phyloP scores from a whole-genome alignment of 2,888 invertebrate species.

The Limnephilus lunatus region DNA sequence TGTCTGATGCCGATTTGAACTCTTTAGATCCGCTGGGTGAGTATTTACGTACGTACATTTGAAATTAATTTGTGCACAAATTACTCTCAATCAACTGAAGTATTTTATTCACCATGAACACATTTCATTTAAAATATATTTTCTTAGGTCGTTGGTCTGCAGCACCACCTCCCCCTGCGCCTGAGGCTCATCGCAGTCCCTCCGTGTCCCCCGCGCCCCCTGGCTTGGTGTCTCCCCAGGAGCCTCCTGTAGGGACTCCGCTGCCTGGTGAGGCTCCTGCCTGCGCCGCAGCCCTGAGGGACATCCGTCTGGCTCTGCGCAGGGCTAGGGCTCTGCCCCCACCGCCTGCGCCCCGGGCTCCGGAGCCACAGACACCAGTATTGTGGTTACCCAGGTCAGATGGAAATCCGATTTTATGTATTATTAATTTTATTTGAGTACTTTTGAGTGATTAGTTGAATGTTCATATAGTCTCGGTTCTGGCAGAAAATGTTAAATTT shows the following conservation, averaged over 20 bases:
- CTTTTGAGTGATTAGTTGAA: constrained; percentile 48
- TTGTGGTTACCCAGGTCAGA: constrained; percentile 82
- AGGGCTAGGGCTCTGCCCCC: constrained; percentile 82
- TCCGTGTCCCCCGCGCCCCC: constrained; percentile 80
- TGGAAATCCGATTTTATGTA: neutral
- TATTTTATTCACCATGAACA: neutral
- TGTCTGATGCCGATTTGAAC: constrained; percentile 83
- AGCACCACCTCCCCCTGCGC: constrained; percentile 86
- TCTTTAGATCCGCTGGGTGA: constrained; percentile 85
- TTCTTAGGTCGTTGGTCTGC: constrained; percentile 72
- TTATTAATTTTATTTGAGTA: constrained; percentile 66
- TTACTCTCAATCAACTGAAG: neutral
- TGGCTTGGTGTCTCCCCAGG: constrained; percentile 66
- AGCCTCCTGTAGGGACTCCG: constrained; percentile 75
- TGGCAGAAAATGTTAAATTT: constrained; percentile 17
- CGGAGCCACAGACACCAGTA: constrained; percentile 70
- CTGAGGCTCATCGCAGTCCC: constrained; percentile 83
- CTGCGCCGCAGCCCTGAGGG: constrained; percentile 81
- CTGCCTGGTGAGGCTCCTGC: constrained; percentile 70
- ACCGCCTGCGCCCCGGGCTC: constrained; percentile 71
- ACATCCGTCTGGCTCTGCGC: constrained; percentile 88
- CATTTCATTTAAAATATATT: neutral
- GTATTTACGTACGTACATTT: constrained; percentile 58
- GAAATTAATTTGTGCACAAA: neutral
- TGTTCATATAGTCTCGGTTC: constrained; percentile 52